Percentiles rank a stretch among this genome's conserved stretches.
Evolutionary conservation across 1,140 invertebrate genomes (phyloP).

Genomic region (Sarcophaga bullata): DNA sequence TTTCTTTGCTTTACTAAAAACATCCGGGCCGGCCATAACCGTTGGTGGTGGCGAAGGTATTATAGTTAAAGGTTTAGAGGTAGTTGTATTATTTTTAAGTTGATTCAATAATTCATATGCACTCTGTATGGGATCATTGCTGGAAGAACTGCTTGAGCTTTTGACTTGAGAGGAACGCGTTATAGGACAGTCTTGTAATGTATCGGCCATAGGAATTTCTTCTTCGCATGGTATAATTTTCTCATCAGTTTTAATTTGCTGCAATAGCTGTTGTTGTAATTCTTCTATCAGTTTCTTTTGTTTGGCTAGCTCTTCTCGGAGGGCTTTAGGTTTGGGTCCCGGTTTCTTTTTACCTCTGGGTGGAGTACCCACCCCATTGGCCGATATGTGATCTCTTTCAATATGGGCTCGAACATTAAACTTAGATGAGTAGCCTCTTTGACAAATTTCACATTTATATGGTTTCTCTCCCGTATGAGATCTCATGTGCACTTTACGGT

Average conservation of each 20-base stretch:
- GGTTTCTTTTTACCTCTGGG: conserved; percentile 13
- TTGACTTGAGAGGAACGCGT: not conserved
- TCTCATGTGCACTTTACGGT: conserved; percentile 70
- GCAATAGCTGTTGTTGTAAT: conserved; percentile 16
- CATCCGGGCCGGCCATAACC: not conserved
- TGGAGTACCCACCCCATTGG: not conserved
- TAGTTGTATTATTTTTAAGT: not conserved
- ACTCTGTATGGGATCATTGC: not conserved
- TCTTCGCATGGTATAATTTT: conserved; percentile 12
- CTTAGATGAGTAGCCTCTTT: conserved; percentile 58
- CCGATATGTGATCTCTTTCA: conserved; percentile 54
- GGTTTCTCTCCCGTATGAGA: conserved; percentile 70
- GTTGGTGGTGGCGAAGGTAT: not conserved
- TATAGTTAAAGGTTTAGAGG: conserved; percentile 15
- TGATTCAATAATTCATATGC: not conserved
- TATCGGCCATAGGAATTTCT: not conserved
- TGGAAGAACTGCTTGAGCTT: not conserved
- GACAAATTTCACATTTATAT: conserved; percentile 55
- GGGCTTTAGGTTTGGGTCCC: not conserved
- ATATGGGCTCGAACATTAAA: conserved; percentile 58
- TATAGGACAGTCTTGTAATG: not conserved
- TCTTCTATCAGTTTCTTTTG: conserved; percentile 40
- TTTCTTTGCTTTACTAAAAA: not conserved
- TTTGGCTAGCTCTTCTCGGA: conserved; percentile 14
- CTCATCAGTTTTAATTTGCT: conserved; percentile 34